These are phyloP conservation scores for Guaruba guarouba DNA, from an alignment of 2,113 vertebrate species.

Conservation along the genomic window DNA sequence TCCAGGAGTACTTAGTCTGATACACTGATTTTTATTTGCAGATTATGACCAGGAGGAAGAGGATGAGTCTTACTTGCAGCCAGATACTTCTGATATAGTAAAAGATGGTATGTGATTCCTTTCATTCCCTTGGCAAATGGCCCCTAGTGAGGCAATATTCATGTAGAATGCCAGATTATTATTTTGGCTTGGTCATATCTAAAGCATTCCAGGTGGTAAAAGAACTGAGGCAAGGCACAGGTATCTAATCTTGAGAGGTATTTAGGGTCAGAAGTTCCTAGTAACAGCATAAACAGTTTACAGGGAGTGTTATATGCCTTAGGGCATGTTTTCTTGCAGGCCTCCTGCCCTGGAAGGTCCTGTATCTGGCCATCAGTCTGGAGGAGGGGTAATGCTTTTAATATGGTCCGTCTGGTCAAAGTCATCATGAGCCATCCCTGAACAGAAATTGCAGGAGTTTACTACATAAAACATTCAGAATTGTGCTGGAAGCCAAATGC, in stretches of 20 bases:
- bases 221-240: background rate
- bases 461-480: background rate
- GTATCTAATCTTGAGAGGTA: background rate
- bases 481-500: background rate
- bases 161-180: background rate
- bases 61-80: constrained; percentile 86
- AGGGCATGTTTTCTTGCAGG: background rate
- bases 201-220: background rate
- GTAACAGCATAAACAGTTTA: background rate
- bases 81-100: constrained; percentile 70
- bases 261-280: background rate
- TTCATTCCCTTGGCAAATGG: background rate
- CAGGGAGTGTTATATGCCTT: background rate
- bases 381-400: background rate
- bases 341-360: background rate
- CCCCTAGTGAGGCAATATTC: background rate
- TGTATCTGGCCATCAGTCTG: background rate
- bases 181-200: background rate
- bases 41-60: constrained; percentile 87
- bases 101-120: constrained; percentile 68
- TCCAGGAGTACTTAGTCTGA: background rate
- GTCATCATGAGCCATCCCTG: background rate
- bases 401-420: background rate
- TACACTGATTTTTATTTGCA: constrained; percentile 50
- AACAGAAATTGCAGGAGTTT: background rate